A percentile compares a stretch with the other conserved stretches of the same genome.
Evolutionary conservation across 2,113 vertebrate species (phyloP).

Genomic region (Eira barbara): DNA sequence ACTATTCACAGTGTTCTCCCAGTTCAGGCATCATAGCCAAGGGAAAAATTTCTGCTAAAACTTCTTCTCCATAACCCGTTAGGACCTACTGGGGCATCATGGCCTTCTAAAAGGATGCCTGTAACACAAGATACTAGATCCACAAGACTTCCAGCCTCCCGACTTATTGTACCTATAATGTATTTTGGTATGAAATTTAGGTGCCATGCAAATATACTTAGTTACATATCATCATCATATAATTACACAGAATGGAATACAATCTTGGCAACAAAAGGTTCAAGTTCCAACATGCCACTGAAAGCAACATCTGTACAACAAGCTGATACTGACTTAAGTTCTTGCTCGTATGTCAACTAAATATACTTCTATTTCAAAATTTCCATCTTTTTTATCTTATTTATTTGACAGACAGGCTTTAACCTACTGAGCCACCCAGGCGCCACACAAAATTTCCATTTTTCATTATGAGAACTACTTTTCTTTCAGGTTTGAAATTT

Average conservation of each 20-base stretch:
- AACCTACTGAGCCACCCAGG: too few species aligned
- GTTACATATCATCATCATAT: neutral
- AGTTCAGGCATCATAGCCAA: neutral
- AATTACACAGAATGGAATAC: neutral
- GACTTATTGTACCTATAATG: neutral
- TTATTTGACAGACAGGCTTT: too few species aligned
- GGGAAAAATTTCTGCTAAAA: neutral
- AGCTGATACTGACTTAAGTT: neutral
- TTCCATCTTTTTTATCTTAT: neutral
- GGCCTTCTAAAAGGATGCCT: neutral
- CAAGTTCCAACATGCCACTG: neutral
- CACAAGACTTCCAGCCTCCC: neutral
- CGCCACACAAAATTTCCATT: neutral
- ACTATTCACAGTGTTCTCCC: neutral
- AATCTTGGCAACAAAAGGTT: constrained; percentile 3
- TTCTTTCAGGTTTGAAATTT: constrained; percentile 7
- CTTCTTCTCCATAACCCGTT: neutral
- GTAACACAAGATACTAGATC: neutral
- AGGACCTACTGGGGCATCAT: neutral
- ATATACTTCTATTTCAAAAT: neutral
- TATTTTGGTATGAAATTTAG: neutral
- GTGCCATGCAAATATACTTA: neutral
- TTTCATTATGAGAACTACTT: neutral
- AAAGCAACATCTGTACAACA: constrained; percentile 2
- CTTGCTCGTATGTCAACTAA: neutral